A percentile compares a stretch with the other conserved stretches of the same genome.
Conservation (phyloP, 2,888 invertebrate species). For the Mamestra brassicae region DNA sequence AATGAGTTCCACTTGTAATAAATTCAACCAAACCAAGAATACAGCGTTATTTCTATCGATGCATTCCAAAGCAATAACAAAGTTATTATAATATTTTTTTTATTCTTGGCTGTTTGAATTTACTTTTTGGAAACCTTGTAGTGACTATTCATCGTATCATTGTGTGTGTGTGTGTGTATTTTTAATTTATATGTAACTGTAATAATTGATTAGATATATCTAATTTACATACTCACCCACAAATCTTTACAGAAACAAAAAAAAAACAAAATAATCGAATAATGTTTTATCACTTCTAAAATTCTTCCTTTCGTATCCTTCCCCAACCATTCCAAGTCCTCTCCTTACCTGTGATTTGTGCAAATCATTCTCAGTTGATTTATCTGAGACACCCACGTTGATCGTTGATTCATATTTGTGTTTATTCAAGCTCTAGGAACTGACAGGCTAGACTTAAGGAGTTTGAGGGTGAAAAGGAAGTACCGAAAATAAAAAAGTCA, state of each 20-base stretch:
- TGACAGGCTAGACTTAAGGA: constrained; percentile 4
- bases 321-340: constrained; percentile 27
- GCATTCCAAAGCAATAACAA: too few relatives aligned
- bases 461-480: not conserved
- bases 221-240: too few relatives aligned
- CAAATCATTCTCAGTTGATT: constrained; percentile 67
- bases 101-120: too few relatives aligned
- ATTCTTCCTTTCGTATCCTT: constrained; percentile 29
- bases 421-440: constrained; percentile 48
- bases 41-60: not conserved
- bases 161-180: too few relatives aligned
- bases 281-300: not conserved
- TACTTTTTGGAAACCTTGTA: too few relatives aligned
- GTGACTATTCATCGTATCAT: too few relatives aligned
- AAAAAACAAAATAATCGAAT: too few relatives aligned
- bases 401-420: constrained; percentile 61
- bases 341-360: constrained; percentile 67
- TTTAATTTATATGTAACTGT: too few relatives aligned
- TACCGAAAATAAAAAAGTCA: not conserved
- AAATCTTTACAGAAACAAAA: too few relatives aligned
- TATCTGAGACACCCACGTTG: constrained; percentile 68
- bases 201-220: too few relatives aligned
- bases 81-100: not conserved
- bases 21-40: not conserved
- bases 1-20: not conserved